Base-by-base conservation (phyloP, 1,140 invertebrate species). In the Papilio polyxenes region DNA sequence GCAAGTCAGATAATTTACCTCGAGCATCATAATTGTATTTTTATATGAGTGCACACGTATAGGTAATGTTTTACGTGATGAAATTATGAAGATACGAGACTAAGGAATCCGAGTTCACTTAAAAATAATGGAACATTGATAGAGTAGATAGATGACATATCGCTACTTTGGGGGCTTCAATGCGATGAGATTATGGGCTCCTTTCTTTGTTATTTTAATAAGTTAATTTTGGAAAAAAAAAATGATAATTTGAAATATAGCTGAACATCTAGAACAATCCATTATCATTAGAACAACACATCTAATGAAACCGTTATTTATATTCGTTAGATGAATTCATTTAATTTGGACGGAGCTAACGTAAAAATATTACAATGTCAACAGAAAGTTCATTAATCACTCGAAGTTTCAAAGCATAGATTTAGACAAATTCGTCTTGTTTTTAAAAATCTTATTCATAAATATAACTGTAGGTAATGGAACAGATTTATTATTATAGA, bases 311-410 rank as follows among this genome's bases (percentile, higher is more conserved):
- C 74, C 3, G 49, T 31, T 15, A 77, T 77, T 77, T 77, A 31
- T 77, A 77, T 77, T 77, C 75, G 75, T 77, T 77, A 77, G 75
- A 77, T 56, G 48, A 51, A 77, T 51, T 51, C 75, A 53, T 49
- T 77, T 77, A 6, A 37, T 56, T 77, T 56, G 75, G 20, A 3
- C 9, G 48, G 10, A 11, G 11, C 65, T 72, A 31, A 72, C 75
- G 20, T 6, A 53, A 56, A 77, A 77, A 77, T 40, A 74, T 51
- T 53, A 53, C 20, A 56, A 53, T 13, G 20, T 53, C 6, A 77
- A 31, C 20, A 53, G 48, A 53, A 37, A 17, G 75, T 77, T 53
- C 75, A 77, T 77, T 77, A 53, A 77, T 77, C 75, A 77, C 48
- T 7, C 1, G 2, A n/a, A 9, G 37, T 44, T 65, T 31, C 65